phyloP scores from a whole-genome alignment of 2,797 vertebrate species.

The Arctocebus calabarensis region DNA sequence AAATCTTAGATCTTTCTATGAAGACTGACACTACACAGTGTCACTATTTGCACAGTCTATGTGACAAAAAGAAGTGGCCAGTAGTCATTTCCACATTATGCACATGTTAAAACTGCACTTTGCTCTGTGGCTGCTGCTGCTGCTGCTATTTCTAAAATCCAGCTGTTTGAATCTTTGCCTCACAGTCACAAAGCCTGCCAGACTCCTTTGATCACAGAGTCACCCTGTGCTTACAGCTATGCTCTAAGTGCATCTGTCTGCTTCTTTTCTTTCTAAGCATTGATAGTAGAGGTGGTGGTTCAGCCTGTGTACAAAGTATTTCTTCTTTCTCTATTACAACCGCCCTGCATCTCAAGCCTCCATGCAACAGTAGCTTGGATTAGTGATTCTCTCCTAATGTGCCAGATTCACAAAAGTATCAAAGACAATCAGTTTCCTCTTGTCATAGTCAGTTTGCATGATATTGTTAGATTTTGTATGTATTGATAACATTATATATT shows the following conservation, averaged over 20 bases:
- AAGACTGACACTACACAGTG: not conserved
- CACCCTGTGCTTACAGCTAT: not conserved
- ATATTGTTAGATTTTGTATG: not conserved
- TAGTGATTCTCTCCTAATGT: not conserved
- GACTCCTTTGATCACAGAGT: slow-evolving; percentile 37
- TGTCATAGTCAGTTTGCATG: not conserved
- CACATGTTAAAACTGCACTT: not conserved
- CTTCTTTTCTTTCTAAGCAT: slow-evolving; percentile 43
- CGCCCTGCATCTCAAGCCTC: not conserved
- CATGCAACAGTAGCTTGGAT: not conserved
- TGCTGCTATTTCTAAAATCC: slow-evolving; percentile 46
- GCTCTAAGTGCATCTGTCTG: not conserved
- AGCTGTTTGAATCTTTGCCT: slow-evolving; percentile 27
- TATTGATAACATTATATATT: not conserved
- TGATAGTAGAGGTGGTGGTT: slow-evolving; percentile 4
- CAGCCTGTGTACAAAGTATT: slow-evolving; percentile 7
- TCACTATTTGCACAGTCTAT: not conserved
- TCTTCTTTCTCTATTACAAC: not conserved
- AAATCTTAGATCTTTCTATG: slow-evolving; percentile 38
- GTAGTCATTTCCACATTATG: not conserved
- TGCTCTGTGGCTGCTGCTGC: not conserved
- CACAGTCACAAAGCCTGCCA: not conserved
- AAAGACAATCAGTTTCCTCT: not conserved
- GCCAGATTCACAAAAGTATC: not conserved
- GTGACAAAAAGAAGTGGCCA: slow-evolving; percentile 35